Conservation (phyloP, 2,113 vertebrate species). For the Coryphaenoides rupestris region DNA sequence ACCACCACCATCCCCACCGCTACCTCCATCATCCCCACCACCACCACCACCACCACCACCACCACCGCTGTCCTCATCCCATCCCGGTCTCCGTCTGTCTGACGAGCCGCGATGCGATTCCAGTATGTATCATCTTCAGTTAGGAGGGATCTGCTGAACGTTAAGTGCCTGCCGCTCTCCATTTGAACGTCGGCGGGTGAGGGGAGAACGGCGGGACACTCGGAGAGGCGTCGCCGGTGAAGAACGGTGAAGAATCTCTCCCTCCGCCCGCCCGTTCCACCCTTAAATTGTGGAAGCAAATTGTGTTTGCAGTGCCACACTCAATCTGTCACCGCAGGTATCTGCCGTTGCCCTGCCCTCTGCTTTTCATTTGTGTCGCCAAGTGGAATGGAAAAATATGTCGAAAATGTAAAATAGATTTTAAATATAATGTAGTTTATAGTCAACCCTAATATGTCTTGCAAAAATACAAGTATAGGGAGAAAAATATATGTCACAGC, state of each 20-base stretch:
- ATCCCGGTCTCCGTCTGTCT: slow-evolving; percentile 41
- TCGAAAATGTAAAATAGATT: slow-evolving; percentile 19
- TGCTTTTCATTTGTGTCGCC: slow-evolving; percentile 16
- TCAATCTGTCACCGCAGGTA: slow-evolving; percentile 30
- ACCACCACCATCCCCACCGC: not conserved
- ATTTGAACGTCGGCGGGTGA: slow-evolving; percentile 40
- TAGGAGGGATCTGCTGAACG: slow-evolving; percentile 41
- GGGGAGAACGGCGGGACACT: slow-evolving; percentile 17
- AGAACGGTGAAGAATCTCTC: slow-evolving; percentile 31
- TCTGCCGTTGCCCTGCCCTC: slow-evolving; percentile 37
- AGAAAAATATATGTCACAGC: not conserved
- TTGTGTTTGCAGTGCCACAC: slow-evolving; percentile 46
- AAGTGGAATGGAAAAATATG: slow-evolving; percentile 16
- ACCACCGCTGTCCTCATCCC: slow-evolving; percentile 24
- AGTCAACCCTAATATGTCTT: no score
- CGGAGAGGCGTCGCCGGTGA: slow-evolving; percentile 44
- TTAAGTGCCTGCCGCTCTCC: slow-evolving; percentile 39
- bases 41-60: not conserved
- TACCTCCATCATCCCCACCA: slow-evolving; percentile 25
- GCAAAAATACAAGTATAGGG: no score
- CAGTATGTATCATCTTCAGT: slow-evolving; percentile 52
- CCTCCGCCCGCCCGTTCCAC: slow-evolving; percentile 29
- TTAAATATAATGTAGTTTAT: not conserved
- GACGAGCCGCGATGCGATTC: slow-evolving; percentile 38
- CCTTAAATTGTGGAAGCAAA: slow-evolving; percentile 52